Evolutionary conservation across 2,797 vertebrate species (phyloP), one percentile per base, ranked within the genome.

Genomic region (Gephyroberyx darwinii): DNA sequence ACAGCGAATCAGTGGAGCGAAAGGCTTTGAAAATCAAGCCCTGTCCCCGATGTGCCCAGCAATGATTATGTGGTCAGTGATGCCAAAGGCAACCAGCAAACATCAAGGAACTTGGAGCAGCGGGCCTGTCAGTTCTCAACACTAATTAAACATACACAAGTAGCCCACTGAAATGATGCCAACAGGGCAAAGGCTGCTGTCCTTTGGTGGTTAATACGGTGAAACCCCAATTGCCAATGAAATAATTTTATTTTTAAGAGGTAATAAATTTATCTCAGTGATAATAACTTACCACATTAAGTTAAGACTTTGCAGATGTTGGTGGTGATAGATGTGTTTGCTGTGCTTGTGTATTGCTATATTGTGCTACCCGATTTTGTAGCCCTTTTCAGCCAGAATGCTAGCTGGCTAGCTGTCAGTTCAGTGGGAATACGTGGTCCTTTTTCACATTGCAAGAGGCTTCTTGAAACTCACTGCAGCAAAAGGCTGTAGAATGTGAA

Each of bases 1-100:
- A 89, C 91, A 93, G 93, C 87, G 78, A 94, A 94, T 94, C 94
- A 90, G 90, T 87, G 89, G 87, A 93, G 93, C 89, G 76, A 92
- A 91, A 92, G 87, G 89, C 93, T 94, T 95, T 94, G 93, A 94
- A 94, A 94, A 93, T 93, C 92, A 92, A 93, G 93, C 89, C 87
- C 88, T 92, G 91, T 94, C 93, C 93, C 93, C 88, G 90, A 92
- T 92, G 92, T 92, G 90, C 89, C 90, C 90, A 84, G 90, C 91
- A 92, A 93, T 94, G 92, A 94, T 94, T 94, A 94, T 91, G 88
- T 91, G 93, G 93, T 94, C 94, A 94, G 92, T 75, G 89, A 85
- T 89, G 92, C 93, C 93, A 93, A 92, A 92, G 91, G 92, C 93
- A 91, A 92, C 81, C 90, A 78, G 90, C 86, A 83, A 92, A 94